Evolutionary conservation across 2,888 invertebrate species (phyloP), one percentile per base, ranked within the genome.

Genomic region (Caenorhabditis japonica): DNA sequence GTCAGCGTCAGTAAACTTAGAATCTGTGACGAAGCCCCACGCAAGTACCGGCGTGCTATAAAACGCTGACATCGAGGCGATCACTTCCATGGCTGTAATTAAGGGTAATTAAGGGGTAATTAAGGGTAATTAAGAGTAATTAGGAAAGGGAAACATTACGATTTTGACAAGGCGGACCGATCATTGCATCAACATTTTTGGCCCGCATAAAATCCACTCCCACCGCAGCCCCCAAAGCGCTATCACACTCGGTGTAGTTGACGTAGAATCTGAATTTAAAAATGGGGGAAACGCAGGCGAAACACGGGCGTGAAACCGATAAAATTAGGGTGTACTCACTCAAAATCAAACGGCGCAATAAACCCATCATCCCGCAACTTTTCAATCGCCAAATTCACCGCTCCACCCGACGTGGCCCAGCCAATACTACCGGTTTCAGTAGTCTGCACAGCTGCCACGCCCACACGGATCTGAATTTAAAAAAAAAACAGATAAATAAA

Each of bases 401-500:
- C 84, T 5, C 78, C 82, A 8, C 81, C 84, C 1, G 76, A 61
- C 17, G 21, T 41, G 4, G 76, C n/a, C 61, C 69, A 76, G 2
- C 72, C 79, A 17, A 79, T 75, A 7, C 52, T 59, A 3, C 44
- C 58, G 4, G 17, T 5, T 53, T 76, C 75, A 5, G 59, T 39
- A 12, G 53, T 66, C 43, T 79, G 77, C 1, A 80, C 74, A 23
- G 80, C 73, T 15, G 73, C 71, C 73, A 77, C 56, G 84, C 89
- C 89, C 55, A 92, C 90, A 87, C 93, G 92, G 84, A 97, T 94
- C 88, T 95, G 52, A 38, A 59, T 44, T 44, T n/a, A 10, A 5
- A 12, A 7, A 7, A 17, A 7, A 46, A 46, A 27, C 4, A 33
- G 33, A 8, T 8, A 5, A 8, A 33, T 5, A 33, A 5, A 12